These are phyloP conservation scores for Platerodrilus igneus DNA, from an alignment of 2,888 invertebrate species.

Conservation along the genomic window DNA sequence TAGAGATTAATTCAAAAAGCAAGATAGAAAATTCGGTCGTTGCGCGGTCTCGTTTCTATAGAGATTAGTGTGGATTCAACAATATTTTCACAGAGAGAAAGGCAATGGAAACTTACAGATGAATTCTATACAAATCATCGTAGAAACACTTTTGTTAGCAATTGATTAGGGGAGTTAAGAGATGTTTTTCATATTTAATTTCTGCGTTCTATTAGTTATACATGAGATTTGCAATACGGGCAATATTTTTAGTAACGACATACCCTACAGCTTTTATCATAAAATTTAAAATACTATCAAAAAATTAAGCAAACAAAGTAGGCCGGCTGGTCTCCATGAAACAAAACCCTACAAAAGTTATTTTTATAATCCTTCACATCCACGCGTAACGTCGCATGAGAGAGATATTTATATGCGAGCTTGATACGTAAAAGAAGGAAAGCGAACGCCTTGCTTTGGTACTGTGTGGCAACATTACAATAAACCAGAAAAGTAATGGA, in stretches of 20 bases:
- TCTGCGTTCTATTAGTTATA: no score
- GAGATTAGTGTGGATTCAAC: slow-evolving; percentile 20
- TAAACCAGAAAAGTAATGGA: slow-evolving; percentile 32
- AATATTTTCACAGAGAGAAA: no score
- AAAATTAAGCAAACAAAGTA: no score
- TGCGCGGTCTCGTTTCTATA: slow-evolving; percentile 28
- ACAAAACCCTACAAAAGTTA: slow-evolving; percentile 42
- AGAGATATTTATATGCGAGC: slow-evolving; percentile 29
- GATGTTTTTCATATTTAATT: no score
- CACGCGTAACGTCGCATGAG: slow-evolving; percentile 41
- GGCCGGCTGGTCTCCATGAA: slow-evolving; percentile 35
- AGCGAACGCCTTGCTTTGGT: slow-evolving; percentile 36
- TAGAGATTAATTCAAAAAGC: slow-evolving; percentile 24
- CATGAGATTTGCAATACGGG: no score
- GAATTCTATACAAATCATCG: no score
- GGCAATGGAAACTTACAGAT: no score
- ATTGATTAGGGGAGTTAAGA: no score
- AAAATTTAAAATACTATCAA: no score
- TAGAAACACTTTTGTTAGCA: no score
- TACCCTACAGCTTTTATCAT: no score
- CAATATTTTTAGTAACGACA: no score
- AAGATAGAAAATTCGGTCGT: slow-evolving; percentile 28
- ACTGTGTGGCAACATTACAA: slow-evolving; percentile 38
- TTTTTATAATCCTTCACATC: slow-evolving; percentile 44
- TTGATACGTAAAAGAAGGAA: slow-evolving; percentile 30